Base-by-base conservation (phyloP, 1,140 invertebrate genomes). In the Fragariocoptes setiger region DNA sequence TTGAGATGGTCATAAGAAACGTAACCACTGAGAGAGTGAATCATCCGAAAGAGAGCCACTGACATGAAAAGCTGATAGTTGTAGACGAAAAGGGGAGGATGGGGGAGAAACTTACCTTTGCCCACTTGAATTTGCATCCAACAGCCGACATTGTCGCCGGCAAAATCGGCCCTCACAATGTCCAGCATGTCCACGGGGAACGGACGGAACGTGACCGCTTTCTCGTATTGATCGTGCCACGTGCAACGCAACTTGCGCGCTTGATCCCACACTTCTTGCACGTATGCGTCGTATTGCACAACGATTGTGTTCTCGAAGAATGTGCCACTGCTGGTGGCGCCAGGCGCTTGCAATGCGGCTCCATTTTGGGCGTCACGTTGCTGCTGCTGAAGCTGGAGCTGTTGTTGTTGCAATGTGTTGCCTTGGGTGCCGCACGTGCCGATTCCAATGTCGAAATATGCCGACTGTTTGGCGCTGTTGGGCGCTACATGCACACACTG, bases 261-360 rank as follows among this genome's bases (percentile, higher is more conserved):
- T 56, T 86, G 79, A 62, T 88, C 82, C 80, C 80, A 86, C 1
- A 86, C 79, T 60, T 88, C 82, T 60, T 88, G 80, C 0, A 88
- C 79, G 62, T 85, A 73, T 12, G 79, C 75, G 58, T 88, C 80
- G 50, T 86, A 88, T 54, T 86, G 79, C 46, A 86, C 71, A 14
- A 86, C 76, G 45, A 88, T 78, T 39, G 80, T 85, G 50, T 88
- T 88, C 59, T 88, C 82, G 49, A 86, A 85, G 56, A 76, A 86
- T 0, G 77, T 82, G 1, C 80, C 80, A 3, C 76, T 77, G 0
- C 77, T 77, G 67, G 1, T 76, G 72, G 51, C 76, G 72, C 21
- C 50, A n/a, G 45, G 51, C 16, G 42, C 25, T 4, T 41, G 40
- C 38, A 46, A 47, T 15, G 38, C 5, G 20, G 45, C 36, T 31